These are phyloP conservation scores for Aphelenchoides fujianensis DNA, from an alignment of 1,140 invertebrate genomes.

Conservation along the genomic window DNA sequence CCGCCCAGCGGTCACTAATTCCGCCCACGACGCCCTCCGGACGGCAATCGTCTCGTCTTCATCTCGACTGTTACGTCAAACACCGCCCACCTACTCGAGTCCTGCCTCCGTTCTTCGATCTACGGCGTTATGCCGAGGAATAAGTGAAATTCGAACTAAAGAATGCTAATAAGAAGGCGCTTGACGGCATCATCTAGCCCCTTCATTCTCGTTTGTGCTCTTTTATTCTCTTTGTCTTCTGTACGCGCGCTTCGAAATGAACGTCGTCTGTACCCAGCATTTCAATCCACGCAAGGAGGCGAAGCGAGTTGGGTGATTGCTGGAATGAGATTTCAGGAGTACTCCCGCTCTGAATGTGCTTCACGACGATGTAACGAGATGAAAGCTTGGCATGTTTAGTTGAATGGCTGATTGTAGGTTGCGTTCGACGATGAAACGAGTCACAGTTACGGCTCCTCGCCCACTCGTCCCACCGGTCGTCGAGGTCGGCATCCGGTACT, in stretches of 20 bases:
- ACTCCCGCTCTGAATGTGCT: neutral
- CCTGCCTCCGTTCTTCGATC: no score
- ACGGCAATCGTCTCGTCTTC: no score
- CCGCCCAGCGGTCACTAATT: neutral
- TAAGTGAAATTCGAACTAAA: no score
- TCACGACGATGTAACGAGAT: slow-evolving; percentile 11
- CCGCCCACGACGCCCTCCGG: no score
- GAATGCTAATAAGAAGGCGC: neutral
- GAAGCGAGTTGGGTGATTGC: neutral
- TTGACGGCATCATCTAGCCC: no score
- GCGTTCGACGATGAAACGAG: neutral
- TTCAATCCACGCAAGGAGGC: no score
- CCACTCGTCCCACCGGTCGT: neutral
- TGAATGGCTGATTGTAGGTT: slow-evolving; percentile 5
- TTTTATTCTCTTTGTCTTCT: neutral
- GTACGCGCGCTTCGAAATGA: neutral
- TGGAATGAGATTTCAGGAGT: neutral
- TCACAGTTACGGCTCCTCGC: neutral
- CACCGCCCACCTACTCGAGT: no score
- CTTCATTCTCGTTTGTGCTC: neutral
- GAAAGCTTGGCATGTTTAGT: neutral
- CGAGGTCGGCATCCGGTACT: neutral
- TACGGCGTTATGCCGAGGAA: no score
- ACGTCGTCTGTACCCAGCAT: slow-evolving; percentile 2
- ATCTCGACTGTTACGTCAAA: no score